Evolutionary conservation across 2,888 invertebrate genomes (phyloP).

Genomic region (Poecilus cupreus): DNA sequence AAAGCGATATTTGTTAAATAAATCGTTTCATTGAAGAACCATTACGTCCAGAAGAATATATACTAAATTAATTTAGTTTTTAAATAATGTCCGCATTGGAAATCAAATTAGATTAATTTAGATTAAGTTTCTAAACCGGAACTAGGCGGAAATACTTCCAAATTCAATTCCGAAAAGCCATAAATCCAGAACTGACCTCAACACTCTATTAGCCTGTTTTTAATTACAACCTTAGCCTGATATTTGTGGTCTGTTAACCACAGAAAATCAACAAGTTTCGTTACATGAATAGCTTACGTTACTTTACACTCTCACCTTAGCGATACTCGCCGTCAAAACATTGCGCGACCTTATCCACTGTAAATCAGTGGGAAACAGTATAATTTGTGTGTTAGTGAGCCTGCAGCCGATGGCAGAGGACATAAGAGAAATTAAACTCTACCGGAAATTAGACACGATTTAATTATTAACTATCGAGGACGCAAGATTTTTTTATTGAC

Average conservation of each 20-base stretch:
- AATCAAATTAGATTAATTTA: too few species aligned
- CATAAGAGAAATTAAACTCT: not conserved
- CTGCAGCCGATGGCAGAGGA: not conserved
- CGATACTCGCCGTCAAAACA: not conserved
- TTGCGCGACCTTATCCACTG: not conserved
- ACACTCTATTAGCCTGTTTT: not conserved
- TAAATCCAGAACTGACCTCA: not conserved
- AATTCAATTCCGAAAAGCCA: not conserved
- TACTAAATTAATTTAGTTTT: too few species aligned
- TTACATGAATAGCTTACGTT: not conserved
- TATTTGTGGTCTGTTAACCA: not conserved
- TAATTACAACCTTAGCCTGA: constrained; percentile 27
- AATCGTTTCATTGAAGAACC: too few species aligned
- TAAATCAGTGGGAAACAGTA: not conserved
- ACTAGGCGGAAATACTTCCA: not conserved
- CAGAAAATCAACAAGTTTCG: not conserved
- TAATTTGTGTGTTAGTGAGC: not conserved
- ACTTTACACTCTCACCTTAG: not conserved
- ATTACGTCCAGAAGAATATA: too few species aligned
- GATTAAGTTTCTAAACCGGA: not conserved
- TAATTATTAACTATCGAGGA: not conserved
- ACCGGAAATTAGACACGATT: not conserved
- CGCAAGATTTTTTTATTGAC: not conserved
- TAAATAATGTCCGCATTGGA: too few species aligned
- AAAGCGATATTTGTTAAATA: too few species aligned